phyloP scores from a whole-genome alignment of 2,888 invertebrate genomes.

The Stenodera caucasica region DNA sequence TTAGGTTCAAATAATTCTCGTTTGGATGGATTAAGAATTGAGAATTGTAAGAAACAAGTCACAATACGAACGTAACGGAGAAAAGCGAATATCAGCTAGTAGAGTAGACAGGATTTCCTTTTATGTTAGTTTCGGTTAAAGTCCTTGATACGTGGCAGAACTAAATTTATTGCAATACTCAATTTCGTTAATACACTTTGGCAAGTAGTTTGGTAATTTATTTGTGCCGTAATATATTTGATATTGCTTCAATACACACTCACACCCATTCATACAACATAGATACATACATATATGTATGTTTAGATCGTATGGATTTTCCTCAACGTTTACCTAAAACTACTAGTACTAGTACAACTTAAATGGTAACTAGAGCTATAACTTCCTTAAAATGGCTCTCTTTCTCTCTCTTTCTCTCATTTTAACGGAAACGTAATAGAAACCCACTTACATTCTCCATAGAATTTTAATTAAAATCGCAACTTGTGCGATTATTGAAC shows the following conservation, averaged over 20 bases:
- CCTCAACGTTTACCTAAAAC: constrained; percentile 24
- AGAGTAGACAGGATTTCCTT: constrained; percentile 6
- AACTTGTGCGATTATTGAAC: constrained; percentile 11
- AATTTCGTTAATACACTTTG: constrained; percentile 47
- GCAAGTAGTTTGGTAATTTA: constrained; percentile 42
- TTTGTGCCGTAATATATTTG: constrained; percentile 40
- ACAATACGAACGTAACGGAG: background rate
- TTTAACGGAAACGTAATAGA: constrained; percentile 16
- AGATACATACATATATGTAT: too few relatives aligned
- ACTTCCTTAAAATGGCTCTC: constrained; percentile 13
- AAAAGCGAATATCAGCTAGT: background rate
- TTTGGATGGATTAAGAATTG: background rate
- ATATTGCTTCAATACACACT: constrained; percentile 25
- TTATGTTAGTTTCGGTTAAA: constrained; percentile 5
- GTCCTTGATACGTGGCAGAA: constrained; percentile 24
- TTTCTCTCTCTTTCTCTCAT: background rate
- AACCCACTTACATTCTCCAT: constrained; percentile 17
- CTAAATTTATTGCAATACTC: constrained; percentile 45
- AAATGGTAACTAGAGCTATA: constrained; percentile 20
- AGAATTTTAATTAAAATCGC: constrained; percentile 22
- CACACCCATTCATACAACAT: background rate
- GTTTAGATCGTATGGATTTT: constrained; percentile 4
- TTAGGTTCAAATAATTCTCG: constrained; percentile 1
- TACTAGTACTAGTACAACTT: constrained; percentile 12
- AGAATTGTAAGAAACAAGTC: background rate